phyloP scores from a whole-genome alignment of 1,140 invertebrate species.

The Aphaenogaster rudis region DNA sequence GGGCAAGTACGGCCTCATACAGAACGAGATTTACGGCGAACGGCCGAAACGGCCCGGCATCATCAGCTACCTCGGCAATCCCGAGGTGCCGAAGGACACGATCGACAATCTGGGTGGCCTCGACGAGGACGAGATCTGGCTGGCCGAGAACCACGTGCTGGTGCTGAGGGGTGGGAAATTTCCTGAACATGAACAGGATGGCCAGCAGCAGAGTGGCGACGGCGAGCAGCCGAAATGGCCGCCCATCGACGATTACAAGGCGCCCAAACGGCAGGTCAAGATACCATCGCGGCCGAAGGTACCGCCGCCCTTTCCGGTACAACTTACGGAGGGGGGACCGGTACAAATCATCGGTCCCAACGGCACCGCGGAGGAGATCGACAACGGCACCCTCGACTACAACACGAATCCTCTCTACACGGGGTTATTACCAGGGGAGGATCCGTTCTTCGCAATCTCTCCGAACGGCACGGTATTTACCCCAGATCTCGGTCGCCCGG shows the following conservation, averaged over 20 bases:
- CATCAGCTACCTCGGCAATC: constrained; percentile 92
- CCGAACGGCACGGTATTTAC: constrained; percentile 87
- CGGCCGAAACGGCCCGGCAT: constrained; percentile 91
- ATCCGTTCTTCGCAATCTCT: constrained; percentile 79
- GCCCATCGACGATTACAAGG: constrained; percentile 94
- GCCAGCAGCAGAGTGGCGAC: constrained; percentile 76
- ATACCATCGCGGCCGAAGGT: constrained; percentile 91
- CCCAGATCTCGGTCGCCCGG: constrained; percentile 83
- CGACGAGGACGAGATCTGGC: constrained; percentile 94
- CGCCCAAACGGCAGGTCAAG: constrained; percentile 93
- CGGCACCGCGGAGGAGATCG: constrained; percentile 87
- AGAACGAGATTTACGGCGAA: constrained; percentile 92
- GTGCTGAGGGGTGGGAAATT: constrained; percentile 93
- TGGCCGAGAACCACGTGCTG: constrained; percentile 95
- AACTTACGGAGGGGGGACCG: constrained; percentile 93
- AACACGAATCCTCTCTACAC: constrained; percentile 78
- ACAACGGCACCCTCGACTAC: constrained; percentile 79
- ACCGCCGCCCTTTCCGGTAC: constrained; percentile 96
- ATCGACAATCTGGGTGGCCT: constrained; percentile 93
- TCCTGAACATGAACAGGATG: constrained; percentile 86
- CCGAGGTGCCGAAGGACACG: constrained; percentile 93
- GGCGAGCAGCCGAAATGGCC: constrained; percentile 89
- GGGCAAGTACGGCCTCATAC: constrained; percentile 95
- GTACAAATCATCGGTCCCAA: constrained; percentile 91
- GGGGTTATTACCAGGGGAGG: constrained; percentile 81